A percentile compares a stretch with the other conserved stretches of the same genome.
phyloP scores from a whole-genome alignment of 35 echinoderm and acorn worm genomes.

The Anneissia japonica region DNA sequence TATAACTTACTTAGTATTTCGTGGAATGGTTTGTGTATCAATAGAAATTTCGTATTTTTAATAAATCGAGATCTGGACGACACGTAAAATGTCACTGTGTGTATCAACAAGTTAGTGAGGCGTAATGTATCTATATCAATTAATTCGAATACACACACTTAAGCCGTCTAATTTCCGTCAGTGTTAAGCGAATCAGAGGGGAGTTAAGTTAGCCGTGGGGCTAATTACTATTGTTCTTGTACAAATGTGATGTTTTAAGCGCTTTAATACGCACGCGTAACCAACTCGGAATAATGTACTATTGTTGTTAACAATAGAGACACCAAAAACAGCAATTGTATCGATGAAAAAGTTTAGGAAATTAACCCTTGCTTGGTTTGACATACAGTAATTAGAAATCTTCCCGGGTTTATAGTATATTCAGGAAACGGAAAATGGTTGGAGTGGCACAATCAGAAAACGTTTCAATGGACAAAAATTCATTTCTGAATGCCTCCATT shows the following conservation, averaged over 20 bases:
- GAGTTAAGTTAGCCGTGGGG: background rate
- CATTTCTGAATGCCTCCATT: background rate
- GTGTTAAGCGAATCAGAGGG: background rate
- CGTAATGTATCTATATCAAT: background rate
- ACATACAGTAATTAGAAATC: background rate
- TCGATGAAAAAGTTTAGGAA: background rate
- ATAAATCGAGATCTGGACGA: too few species aligned
- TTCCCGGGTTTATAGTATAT: background rate
- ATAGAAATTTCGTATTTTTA: background rate
- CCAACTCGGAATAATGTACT: background rate
- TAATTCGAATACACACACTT: background rate
- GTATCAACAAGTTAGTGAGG: background rate
- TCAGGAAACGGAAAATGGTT: background rate
- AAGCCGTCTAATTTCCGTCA: background rate
- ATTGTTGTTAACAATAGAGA: background rate
- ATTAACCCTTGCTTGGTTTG: background rate
- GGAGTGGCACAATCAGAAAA: background rate
- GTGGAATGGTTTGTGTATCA: background rate
- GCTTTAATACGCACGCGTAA: background rate
- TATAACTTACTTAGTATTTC: background rate
- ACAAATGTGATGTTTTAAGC: background rate
- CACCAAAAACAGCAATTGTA: constrained; percentile 1
- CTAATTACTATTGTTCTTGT: background rate
- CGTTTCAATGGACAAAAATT: background rate
- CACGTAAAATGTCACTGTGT: background rate